A percentile compares a stretch with the other conserved stretches of the same genome.
Evolutionary conservation across 2,113 vertebrate genomes (phyloP).

Genomic region (Campylorhamphus procurvoides): DNA sequence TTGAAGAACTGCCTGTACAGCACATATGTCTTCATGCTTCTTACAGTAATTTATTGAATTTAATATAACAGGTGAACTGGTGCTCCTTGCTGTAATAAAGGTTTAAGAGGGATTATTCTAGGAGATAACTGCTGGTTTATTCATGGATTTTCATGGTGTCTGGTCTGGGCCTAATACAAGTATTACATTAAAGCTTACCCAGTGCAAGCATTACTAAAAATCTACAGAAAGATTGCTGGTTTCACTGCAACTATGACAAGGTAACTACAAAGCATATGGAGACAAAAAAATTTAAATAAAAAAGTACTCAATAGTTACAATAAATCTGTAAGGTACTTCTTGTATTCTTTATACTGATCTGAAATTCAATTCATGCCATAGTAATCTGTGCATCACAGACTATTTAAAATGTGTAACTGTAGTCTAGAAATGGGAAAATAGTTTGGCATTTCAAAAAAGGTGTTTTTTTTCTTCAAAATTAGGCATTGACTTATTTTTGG

Average conservation of each 20-base stretch:
- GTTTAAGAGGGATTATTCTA: conserved; percentile 53
- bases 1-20: conserved; percentile 19
- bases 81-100: conserved; percentile 37
- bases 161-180: not conserved
- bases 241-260: not conserved
- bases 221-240: not conserved
- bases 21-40: not conserved
- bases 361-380: not conserved
- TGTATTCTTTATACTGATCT: not conserved
- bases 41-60: conserved; percentile 33
- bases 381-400: not conserved
- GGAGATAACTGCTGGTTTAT: conserved; percentile 25
- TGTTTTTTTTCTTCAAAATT: not conserved
- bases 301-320: not conserved
- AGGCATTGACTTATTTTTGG: not conserved
- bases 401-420: not conserved
- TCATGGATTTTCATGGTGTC: not conserved
- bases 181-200: not conserved
- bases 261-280: not conserved
- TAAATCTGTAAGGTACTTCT: not conserved
- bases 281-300: not conserved
- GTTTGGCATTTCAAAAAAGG: not conserved
- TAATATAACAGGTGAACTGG: conserved; percentile 25
- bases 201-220: not conserved
- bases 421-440: not conserved